These are phyloP conservation scores for Sander lucioperca DNA, from an alignment of 2,113 vertebrate species.

Conservation along the genomic window DNA sequence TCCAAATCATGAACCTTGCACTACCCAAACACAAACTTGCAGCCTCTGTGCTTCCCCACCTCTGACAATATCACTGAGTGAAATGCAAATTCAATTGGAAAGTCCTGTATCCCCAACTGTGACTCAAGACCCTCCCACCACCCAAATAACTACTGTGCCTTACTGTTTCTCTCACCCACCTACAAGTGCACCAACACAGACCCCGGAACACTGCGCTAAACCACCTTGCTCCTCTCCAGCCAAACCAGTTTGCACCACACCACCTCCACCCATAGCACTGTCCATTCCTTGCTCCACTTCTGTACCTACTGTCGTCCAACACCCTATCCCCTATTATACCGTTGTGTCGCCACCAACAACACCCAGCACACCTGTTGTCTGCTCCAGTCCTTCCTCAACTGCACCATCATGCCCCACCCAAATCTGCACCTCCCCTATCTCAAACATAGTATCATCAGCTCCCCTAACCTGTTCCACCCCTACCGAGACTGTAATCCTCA, in stretches of 20 bases:
- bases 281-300: constrained; percentile 47
- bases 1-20: constrained; percentile 51
- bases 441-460: constrained; percentile 24
- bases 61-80: constrained; percentile 19
- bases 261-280: constrained; percentile 18
- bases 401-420: constrained; percentile 31
- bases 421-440: constrained; percentile 40
- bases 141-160: constrained; percentile 79
- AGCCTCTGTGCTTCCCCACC: constrained; percentile 56
- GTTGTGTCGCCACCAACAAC: constrained; percentile 61
- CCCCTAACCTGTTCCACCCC: constrained; percentile 27
- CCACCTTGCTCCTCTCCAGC: constrained; percentile 57
- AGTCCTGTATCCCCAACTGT: constrained; percentile 35
- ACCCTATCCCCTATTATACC: constrained; percentile 63
- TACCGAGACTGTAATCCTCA: constrained; percentile 28
- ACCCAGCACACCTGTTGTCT: constrained; percentile 37
- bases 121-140: constrained; percentile 53
- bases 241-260: constrained; percentile 46
- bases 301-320: constrained; percentile 10
- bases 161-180: constrained; percentile 69
- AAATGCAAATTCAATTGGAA: constrained; percentile 52
- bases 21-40: constrained; percentile 55
- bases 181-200: constrained; percentile 56
- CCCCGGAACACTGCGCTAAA: constrained; percentile 41
- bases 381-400: constrained; percentile 44